phyloP scores from a whole-genome alignment of 2,797 vertebrate genomes.

The Ceryle rudis region DNA sequence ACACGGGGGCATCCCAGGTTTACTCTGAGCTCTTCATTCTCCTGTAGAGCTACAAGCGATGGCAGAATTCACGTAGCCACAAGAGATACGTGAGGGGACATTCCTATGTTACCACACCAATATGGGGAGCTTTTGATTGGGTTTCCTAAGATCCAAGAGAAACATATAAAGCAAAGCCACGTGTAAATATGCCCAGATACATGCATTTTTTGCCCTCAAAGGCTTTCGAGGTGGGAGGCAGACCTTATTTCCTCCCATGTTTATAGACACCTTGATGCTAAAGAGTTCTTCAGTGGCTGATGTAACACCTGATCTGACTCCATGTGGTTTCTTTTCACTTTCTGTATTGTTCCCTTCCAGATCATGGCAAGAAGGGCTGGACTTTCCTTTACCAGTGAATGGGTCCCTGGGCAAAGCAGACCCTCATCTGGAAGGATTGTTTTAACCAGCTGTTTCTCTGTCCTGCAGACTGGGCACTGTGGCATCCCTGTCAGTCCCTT shows the following conservation, averaged over 20 bases:
- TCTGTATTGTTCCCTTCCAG: not conserved
- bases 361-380: not conserved
- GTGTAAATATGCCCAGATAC: not conserved
- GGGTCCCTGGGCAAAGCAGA: not conserved
- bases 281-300: not conserved
- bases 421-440: not conserved
- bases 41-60: not conserved
- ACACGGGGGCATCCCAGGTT: not conserved
- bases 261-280: not conserved
- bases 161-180: not conserved
- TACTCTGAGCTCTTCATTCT: not conserved
- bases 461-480: not conserved
- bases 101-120: not conserved
- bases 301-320: not conserved
- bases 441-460: not conserved
- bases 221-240: not conserved
- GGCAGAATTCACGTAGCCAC: not conserved
- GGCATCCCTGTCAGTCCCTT: not conserved
- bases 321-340: not conserved
- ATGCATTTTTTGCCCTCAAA: not conserved
- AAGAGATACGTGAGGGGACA: rapidly evolving
- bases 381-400: not conserved
- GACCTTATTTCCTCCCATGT: not conserved
- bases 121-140: not conserved
- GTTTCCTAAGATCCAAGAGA: not conserved